Evolutionary conservation across 2,113 vertebrate genomes (phyloP), one percentile per base, ranked within the genome.

Genomic region (Sinocyclocheilus grahami): DNA sequence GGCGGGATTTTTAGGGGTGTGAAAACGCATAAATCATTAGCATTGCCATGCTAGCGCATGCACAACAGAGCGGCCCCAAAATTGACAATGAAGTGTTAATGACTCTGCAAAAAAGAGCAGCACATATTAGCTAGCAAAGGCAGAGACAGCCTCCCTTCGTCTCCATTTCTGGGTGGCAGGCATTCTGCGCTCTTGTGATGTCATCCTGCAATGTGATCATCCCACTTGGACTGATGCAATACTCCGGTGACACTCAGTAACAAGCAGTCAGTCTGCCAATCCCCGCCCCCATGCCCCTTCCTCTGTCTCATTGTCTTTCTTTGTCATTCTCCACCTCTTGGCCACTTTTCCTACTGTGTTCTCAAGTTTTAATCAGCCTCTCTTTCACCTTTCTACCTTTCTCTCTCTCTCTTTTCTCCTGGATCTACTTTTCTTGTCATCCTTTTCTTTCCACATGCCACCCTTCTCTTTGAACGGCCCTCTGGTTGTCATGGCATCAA

Each of bases 161-260:
- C 89, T 60, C 83, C 80, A 48, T 78, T 77, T 79, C 82, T 79
- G 83, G 84, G 53, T 71, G 65, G 80, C 86, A 89, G 83, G 84
- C 71, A 69, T 71, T 85, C 74, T 62, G 89, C 82, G 86, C 79
- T 83, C 76, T 85, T 93, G 85, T 95, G 94, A 95, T 93, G 93
- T 95, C 93, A 95, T 94, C 89, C 74, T 93, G 93, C 90, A 93
- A 93, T 88, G 91, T 90, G 93, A 93, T 90, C 87, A 65, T 91
- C 92, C 90, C 91, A 51, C 69, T 86, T 89, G 91, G 90, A 91
- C 89, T 90, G 92, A 94, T 94, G 93, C 94, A 95, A 93, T 90
- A 89, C 93, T 92, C 89, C 76, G 84, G 91, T 92, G 94, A 93
- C 92, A 91, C 83, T 84, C 77, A 89, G 93, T 92, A 94, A 93